A percentile compares a stretch with the other conserved stretches of the same genome.
phyloP scores from a whole-genome alignment of 1,140 invertebrate species.

The Theocolax elegans region DNA sequence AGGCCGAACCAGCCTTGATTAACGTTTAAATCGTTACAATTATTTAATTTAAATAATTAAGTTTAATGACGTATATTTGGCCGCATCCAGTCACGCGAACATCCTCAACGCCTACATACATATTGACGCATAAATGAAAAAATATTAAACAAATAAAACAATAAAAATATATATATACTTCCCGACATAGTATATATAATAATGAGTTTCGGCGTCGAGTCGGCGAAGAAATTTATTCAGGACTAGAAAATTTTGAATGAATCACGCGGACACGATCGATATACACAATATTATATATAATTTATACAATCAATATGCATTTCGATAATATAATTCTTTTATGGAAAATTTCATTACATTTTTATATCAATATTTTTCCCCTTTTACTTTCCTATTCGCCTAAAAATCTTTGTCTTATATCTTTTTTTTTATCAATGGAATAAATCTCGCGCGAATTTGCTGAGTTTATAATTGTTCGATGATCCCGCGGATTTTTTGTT shows the following conservation, averaged over 20 bases:
- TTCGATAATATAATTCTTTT: conserved; percentile 2
- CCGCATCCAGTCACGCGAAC: conserved; percentile 51
- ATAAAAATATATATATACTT: conserved; percentile 21
- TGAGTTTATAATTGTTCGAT: background rate
- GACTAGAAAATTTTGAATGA: conserved; percentile 59
- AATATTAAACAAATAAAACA: conserved; percentile 9
- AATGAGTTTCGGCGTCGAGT: conserved; percentile 33
- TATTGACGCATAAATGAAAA: conserved; percentile 8
- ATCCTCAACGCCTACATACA: conserved; percentile 46
- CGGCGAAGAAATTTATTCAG: conserved; percentile 46
- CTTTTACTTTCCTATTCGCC: background rate
- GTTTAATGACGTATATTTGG: conserved; percentile 55
- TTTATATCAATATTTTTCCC: background rate
- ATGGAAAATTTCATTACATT: background rate
- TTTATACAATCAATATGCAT: conserved; percentile 43
- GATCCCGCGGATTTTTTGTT: no score
- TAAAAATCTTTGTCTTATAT: background rate
- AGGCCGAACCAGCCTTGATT: conserved; percentile 3
- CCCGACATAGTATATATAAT: background rate
- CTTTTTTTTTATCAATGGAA: background rate
- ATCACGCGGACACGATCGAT: conserved; percentile 45
- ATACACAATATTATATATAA: conserved; percentile 36
- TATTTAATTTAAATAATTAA: conserved; percentile 14
- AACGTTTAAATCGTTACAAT: conserved; percentile 14
- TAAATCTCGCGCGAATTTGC: conserved; percentile 4